Evolutionary conservation across 1,140 invertebrate genomes (phyloP).

Genomic region (Papilio polytes): DNA sequence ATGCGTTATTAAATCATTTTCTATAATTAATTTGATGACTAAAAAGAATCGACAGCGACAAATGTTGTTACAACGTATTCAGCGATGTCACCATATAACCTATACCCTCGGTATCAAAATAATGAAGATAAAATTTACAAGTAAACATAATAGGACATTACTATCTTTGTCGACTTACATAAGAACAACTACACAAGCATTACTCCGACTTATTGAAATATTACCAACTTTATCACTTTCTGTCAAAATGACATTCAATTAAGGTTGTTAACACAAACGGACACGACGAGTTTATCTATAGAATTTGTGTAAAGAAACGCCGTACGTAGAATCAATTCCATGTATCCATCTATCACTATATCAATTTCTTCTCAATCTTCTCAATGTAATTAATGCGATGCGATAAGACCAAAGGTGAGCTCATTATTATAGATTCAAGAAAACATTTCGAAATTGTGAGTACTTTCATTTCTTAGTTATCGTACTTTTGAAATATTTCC

Average conservation of each 20-base stretch:
- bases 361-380: slow-evolving; percentile 35
- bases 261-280: slow-evolving; percentile 39
- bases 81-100: slow-evolving; percentile 32
- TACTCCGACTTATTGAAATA: slow-evolving; percentile 31
- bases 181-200: slow-evolving; percentile 31
- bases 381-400: slow-evolving; percentile 20
- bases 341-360: slow-evolving; percentile 36
- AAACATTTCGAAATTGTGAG: slow-evolving; percentile 9
- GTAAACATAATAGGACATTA: slow-evolving; percentile 32
- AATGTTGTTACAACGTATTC: slow-evolving; percentile 8
- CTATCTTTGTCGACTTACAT: slow-evolving; percentile 29
- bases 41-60: slow-evolving; percentile 1
- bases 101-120: slow-evolving; percentile 27
- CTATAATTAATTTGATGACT: not conserved
- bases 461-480: not conserved
- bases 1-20: not conserved
- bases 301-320: slow-evolving; percentile 32
- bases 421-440: slow-evolving; percentile 25
- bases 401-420: slow-evolving; percentile 18
- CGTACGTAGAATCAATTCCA: slow-evolving; percentile 37
- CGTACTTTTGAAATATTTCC: slow-evolving; percentile 56
- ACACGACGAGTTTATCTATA: slow-evolving; percentile 35
- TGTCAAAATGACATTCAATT: slow-evolving; percentile 33
- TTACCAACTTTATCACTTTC: slow-evolving; percentile 39
- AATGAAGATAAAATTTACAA: slow-evolving; percentile 38